A percentile compares a stretch with the other conserved stretches of the same genome.
Evolutionary conservation across 2,797 vertebrate genomes (phyloP).

Genomic region (Coilia nasus): DNA sequence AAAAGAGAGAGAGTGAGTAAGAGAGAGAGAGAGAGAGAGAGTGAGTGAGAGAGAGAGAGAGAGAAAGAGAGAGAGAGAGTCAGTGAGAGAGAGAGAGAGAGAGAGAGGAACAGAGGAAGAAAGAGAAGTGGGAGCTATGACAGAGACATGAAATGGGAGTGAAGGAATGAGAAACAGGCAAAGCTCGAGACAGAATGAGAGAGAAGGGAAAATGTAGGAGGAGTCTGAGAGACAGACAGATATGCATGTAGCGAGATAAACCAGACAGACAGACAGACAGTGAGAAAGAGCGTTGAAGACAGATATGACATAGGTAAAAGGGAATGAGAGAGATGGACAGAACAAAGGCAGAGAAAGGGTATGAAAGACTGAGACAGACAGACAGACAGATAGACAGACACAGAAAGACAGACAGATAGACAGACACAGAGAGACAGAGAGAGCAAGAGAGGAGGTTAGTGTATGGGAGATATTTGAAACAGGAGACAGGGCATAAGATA

Average conservation of each 20-base stretch:
- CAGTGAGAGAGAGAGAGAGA: background rate
- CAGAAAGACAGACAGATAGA: too few species aligned
- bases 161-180: background rate
- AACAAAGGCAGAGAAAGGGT: too few species aligned
- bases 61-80: background rate
- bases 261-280: too few species aligned
- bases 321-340: background rate
- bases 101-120: conserved; percentile 26
- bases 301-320: background rate
- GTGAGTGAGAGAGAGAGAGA: background rate
- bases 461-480: too few species aligned
- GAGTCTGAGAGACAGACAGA: too few species aligned
- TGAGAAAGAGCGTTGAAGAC: background rate
- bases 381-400: too few species aligned
- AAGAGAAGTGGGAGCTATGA: conserved; percentile 29
- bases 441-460: too few species aligned
- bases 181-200: background rate
- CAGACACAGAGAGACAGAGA: too few species aligned
- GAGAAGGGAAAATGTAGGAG: too few species aligned
- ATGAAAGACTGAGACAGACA: too few species aligned
- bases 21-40: background rate
- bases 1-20: conserved; percentile 3
- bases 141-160: background rate
- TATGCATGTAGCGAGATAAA: too few species aligned
- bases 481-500: too few species aligned